Conservation (phyloP, 2,113 vertebrate genomes). For the Sinocyclocheilus maitianheensis region DNA sequence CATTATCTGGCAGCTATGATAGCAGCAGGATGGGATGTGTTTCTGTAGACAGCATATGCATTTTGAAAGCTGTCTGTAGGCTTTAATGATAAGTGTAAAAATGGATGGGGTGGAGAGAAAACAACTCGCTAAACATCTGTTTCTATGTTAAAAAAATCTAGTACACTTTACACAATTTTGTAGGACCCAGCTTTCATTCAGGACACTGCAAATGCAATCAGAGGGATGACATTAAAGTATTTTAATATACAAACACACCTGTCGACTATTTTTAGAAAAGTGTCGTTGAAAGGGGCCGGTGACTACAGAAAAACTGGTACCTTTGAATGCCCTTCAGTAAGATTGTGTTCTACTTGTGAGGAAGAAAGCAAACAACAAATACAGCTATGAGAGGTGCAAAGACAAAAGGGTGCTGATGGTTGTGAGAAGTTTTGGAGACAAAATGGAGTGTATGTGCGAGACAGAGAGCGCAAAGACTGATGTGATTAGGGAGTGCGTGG, state of each 20-base stretch:
- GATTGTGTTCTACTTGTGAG: slow-evolving; percentile 1
- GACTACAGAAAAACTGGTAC: neutral
- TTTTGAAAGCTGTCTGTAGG: slow-evolving; percentile 11
- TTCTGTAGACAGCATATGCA: neutral
- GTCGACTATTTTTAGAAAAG: slow-evolving; percentile 56
- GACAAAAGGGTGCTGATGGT: slow-evolving; percentile 38
- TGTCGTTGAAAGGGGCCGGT: slow-evolving; percentile 27
- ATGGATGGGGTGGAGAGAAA: slow-evolving; percentile 4
- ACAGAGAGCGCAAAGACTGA: slow-evolving; percentile 30
- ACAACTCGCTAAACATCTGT: neutral
- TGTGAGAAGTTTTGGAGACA: slow-evolving; percentile 32
- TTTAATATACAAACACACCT: slow-evolving; percentile 45
- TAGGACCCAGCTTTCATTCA: neutral
- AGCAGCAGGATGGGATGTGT: neutral
- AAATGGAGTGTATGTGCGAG: slow-evolving; percentile 32
- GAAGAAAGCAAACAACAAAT: slow-evolving; percentile 41
- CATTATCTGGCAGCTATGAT: slow-evolving; percentile 21
- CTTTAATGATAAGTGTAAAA: slow-evolving; percentile 6
- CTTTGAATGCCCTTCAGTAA: neutral
- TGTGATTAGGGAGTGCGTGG: slow-evolving; percentile 47
- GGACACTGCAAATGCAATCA: slow-evolving; percentile 22
- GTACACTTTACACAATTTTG: neutral
- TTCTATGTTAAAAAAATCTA: neutral
- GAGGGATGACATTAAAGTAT: slow-evolving; percentile 46
- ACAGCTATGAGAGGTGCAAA: slow-evolving; percentile 32